These are phyloP conservation scores for Phodopus roborovskii DNA, from an alignment of 2,113 vertebrate genomes.

Conservation along the genomic window DNA sequence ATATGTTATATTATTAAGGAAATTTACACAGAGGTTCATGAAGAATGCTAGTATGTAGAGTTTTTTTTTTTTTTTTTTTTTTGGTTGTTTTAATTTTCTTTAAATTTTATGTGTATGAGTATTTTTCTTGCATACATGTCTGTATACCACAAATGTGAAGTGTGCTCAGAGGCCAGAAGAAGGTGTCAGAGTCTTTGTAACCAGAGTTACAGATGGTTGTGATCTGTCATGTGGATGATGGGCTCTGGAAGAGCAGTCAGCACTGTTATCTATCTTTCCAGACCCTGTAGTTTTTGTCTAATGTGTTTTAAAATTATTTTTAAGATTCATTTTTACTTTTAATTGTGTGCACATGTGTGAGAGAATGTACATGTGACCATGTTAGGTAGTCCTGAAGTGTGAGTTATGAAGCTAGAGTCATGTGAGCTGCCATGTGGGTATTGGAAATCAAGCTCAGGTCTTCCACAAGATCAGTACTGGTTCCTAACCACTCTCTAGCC, in stretches of 20 bases:
- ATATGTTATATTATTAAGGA: not conserved
- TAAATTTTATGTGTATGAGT: not conserved
- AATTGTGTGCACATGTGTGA: not conserved
- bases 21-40: not conserved
- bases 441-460: not conserved
- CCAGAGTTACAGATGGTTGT: not conserved
- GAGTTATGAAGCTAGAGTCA: not conserved
- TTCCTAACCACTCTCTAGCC: not conserved
- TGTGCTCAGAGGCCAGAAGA: not conserved
- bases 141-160: not conserved
- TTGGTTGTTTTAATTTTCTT: not conserved
- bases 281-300: not conserved
- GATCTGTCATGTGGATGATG: not conserved
- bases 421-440: not conserved
- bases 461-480: not conserved
- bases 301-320: not conserved
- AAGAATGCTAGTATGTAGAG: not conserved
- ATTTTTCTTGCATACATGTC: not conserved
- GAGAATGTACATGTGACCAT: not conserved
- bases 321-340: not conserved
- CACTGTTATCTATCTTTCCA: not conserved
- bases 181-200: not conserved
- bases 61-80: not conserved
- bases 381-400: not conserved
- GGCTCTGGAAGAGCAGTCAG: not conserved